Base-by-base conservation (phyloP, 2,113 vertebrate genomes). In the Hippocampus comes region DNA sequence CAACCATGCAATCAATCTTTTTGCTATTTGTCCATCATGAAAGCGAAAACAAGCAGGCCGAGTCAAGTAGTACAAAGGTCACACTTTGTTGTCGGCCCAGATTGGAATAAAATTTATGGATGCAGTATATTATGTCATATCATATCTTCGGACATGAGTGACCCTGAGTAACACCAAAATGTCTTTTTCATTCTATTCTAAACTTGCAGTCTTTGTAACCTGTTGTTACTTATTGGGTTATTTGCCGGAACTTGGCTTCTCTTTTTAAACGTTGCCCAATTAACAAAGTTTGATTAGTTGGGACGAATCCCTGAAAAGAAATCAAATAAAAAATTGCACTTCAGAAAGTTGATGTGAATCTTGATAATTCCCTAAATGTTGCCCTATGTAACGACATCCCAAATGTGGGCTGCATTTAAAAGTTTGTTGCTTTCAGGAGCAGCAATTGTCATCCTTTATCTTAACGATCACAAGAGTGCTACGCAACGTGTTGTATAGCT, bases 401-500 rank as follows among this genome's bases (percentile, higher is more conserved):
- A n/a, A n/a, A 23, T 9, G 8, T 56, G 21, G 6, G 34, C n/a
- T 34, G 4, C 30, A 38, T 38, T 38, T 38, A 38, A 21, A 7
- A 66, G 17, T 60, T 57, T 59, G 21, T 60, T 25, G 49, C 61
- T 55, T 56, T 12, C 55, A 65, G 75, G 15, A 79, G 65, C 12
- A 18, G 25, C 20, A 59, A 75, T 46, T 67, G 46, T 68, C 41
- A 18, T 41, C 53, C 10, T 56, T 59, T 14, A 9, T 4, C 76
- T 3, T 1, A 74, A 72, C 76, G 78, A 73, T 71, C 71, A 25
- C 75, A 67, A 80, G 71, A 10, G 48, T 23, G 72, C 48, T 23
- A 78, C 83, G 84, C 72, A 63, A 27, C 67, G n/a, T 79, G 9
- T 71, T 85, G 53, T 41, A 49, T 27, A 78, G 15, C 46, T 38